Evolutionary conservation across 2,888 invertebrate genomes (phyloP), one percentile per base, ranked within the genome.

Genomic region (Anoplius nigerrimus): DNA sequence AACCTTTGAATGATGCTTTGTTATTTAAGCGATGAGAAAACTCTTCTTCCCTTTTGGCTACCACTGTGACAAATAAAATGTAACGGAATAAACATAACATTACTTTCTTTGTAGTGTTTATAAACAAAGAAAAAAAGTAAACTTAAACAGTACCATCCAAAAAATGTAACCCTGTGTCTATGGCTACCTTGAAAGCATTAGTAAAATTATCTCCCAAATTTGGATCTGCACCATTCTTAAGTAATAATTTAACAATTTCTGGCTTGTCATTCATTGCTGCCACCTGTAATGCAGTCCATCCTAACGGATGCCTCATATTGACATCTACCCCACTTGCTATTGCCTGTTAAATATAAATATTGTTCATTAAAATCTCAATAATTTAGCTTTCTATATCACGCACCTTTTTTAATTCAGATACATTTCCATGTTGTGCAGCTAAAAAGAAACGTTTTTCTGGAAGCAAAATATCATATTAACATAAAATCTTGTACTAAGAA

Each of bases 201-300:
- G 93, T 91, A 88, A 94, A 97, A 67, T 94, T 93, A 89, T 96
- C 96, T 52, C 91, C 92, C 42, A 92, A 83, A 89, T 97, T 94
- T 0, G 94, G 92, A 85, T 95, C 93, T 24, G 96, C 96, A n/a
- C 96, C 96, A 62, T 92, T 91, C n/a, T 91, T 90, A 62, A 95
- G 86, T 69, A 95, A 89, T 75, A 92, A 90, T 80, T 90, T 90
- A 22, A 94, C 91, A 66, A 91, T 91, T 18, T 91, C 91, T 16
- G 90, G 81, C 83, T 92, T 92, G 72, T 93, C 93, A 89, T 95
- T 96, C 45, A 96, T 94, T 11, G 95, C 94, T 43, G 97, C 97
- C 57, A 93, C 92, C 90, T 96, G 96, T 42, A 97, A 90, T 24
- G 96, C 92, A 15, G 95, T 96, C 97, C 97, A 97, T 58, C 97